Evolutionary conservation across 1,140 invertebrate species (phyloP), one percentile per base, ranked within the genome.

Genomic region (Latrodectus geometricus): DNA sequence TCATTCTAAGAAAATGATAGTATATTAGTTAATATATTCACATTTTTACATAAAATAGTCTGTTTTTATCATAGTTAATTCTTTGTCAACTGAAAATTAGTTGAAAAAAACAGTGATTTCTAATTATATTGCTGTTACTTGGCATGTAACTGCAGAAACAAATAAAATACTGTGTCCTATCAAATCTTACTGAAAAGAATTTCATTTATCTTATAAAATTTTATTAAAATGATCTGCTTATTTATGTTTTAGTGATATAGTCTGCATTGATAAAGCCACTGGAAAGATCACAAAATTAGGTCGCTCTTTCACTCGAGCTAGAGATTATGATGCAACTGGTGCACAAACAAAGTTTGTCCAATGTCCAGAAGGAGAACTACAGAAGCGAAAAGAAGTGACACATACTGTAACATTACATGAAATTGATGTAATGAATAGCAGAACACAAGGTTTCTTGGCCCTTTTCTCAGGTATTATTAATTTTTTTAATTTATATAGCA

Each of bases 391-490:
- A 91, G 98, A 99, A 93, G 98, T 99, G 0, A 97, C 99, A 0
- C 98, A 99, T 91, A 99, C 98, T 0, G 97, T 99, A 0, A 98
- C 97, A 0, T 91, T 99, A n/a, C 98, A 99, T 90, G 98, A 99
- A 91, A 96, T 99, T 79, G 98, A 99, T 91, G 98, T 99, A 0
- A 99, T 99, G 90, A 99, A 99, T 90, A 97, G 96, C 72, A 93
- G 98, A 88, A 98, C 97, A 0, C 97, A 99, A 90, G 99, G 98
- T 0, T 99, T 99, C 90, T 92, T 99, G 3, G 98, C 98, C 0
- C 91, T 99, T 0, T 99, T 99, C 91, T 98, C 98, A 35, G 97
- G 96, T 95, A 90, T 89, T 20, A 61, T 17, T 35, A 21, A 56
- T n/a, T 35, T 70, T 70, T 70, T 20, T 35, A 20, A 5, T 35